Base-by-base conservation (phyloP, 64 coral and sea anemone genomes). In the Anthopleura sola region DNA sequence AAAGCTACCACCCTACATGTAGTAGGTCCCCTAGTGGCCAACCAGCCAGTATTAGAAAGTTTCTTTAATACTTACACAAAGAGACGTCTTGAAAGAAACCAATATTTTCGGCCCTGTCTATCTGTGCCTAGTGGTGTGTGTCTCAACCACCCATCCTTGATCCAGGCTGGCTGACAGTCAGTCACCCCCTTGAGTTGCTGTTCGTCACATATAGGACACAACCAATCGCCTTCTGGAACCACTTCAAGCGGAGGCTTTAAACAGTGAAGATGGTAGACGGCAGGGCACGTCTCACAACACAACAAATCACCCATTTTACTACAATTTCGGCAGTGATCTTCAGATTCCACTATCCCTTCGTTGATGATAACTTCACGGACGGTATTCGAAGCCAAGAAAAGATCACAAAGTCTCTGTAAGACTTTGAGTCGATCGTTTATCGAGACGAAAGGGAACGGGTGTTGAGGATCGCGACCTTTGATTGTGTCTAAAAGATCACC, bases 301-400 rank as follows among this genome's bases (percentile, higher is more conserved):
- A 99, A 83, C 75, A 99, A 88, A 89, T 99, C 97, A 3, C 97
- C 97, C 97, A 99, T 99, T 92, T 99, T 99, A 60, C 86, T 78
- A 74, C 97, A 99, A 46, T 92, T 99, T 68, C 97, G 90, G 71
- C 97, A 99, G 38, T 99, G 97, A 90, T 99, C 97, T 68, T 99
- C 97, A 23, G 97, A 99, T 60, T 94, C 88, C 17, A 87, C 86
- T 81, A 99, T 92, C 32, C 97, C 97, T 92, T 99, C 97, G 71
- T 99, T 99, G 26, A 99, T 89, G 33, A 99, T 89, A 66, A 94
- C 97, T 79, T 99, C 93, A 38, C 97, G 85, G 83, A 99, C 93
- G 21, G 93, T 83, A 71, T 99, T 99, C 38, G 97, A 99, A 29
- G 97, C 83, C 28, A 99, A 60, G 60, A 99, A 99, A 14, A 94